These are phyloP conservation scores for Vanacampus margaritifer DNA, from an alignment of 2,113 vertebrate species.

Conservation along the genomic window DNA sequence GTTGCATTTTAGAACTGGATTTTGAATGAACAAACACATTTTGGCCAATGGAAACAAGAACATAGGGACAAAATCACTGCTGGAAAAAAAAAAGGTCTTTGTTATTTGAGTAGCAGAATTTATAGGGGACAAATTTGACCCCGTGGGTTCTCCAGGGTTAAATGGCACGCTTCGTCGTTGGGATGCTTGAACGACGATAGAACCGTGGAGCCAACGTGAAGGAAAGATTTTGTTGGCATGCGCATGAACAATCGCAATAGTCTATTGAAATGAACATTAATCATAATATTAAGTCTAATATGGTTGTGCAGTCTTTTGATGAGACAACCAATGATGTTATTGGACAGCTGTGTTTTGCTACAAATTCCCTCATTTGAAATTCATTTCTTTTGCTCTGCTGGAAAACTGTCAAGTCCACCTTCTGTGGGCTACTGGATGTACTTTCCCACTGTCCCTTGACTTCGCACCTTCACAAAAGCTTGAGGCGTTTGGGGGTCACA, in stretches of 20 bases:
- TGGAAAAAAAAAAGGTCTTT: too few species aligned
- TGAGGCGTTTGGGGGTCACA: constrained; percentile 52
- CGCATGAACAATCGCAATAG: not conserved
- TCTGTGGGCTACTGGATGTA: too few species aligned
- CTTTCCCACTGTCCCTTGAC: too few species aligned
- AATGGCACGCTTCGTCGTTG: not conserved
- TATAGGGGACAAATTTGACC: too few species aligned
- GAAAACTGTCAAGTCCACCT: constrained; percentile 32
- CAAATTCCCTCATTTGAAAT: not conserved
- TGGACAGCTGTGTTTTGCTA: not conserved
- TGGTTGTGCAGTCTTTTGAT: not conserved
- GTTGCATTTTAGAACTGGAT: too few species aligned
- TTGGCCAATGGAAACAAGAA: too few species aligned
- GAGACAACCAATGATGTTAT: not conserved
- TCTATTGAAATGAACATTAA: not conserved
- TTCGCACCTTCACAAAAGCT: constrained; percentile 25
- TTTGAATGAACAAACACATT: too few species aligned
- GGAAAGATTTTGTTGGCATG: too few species aligned
- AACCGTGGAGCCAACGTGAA: not conserved
- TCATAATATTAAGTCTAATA: not conserved
- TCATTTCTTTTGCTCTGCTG: constrained; percentile 2
- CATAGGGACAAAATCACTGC: too few species aligned
- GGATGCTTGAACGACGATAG: not conserved
- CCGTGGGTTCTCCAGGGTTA: too few species aligned
- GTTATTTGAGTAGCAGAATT: too few species aligned